Conservation (phyloP, 2,113 vertebrate genomes). For the Ailuropoda melanoleuca region DNA sequence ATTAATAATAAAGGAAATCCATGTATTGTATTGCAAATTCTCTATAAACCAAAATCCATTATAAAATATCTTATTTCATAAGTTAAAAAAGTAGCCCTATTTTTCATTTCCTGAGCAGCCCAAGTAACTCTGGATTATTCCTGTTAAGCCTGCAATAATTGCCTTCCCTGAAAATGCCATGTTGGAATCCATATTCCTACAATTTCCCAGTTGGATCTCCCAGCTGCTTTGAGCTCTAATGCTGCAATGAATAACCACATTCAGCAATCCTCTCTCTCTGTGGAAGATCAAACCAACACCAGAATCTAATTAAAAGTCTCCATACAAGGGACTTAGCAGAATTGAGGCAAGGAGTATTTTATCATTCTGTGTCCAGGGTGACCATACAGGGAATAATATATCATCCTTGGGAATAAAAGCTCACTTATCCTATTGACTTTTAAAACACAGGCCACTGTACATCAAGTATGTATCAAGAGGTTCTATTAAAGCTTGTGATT, state of each 20-base stretch:
- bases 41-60: background rate
- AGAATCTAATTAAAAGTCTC: conserved; percentile 60
- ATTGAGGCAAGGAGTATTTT: background rate
- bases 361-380: conserved; percentile 36
- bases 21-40: background rate
- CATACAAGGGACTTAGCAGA: background rate
- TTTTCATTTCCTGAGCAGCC: background rate
- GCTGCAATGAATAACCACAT: background rate
- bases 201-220: background rate
- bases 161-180: background rate
- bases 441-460: background rate
- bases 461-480: background rate
- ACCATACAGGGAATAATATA: background rate
- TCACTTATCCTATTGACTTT: background rate
- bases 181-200: conserved; percentile 14
- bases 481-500: conserved; percentile 16
- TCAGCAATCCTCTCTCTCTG: conserved; percentile 36
- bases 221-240: background rate
- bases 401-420: background rate
- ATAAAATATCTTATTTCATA: background rate
- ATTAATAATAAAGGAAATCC: background rate
- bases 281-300: conserved; percentile 12
- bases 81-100: background rate
- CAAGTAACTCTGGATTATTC: background rate
- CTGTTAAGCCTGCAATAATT: background rate